Conservation (phyloP, 2,797 vertebrate species). For the Sebastolobus altivelis region DNA sequence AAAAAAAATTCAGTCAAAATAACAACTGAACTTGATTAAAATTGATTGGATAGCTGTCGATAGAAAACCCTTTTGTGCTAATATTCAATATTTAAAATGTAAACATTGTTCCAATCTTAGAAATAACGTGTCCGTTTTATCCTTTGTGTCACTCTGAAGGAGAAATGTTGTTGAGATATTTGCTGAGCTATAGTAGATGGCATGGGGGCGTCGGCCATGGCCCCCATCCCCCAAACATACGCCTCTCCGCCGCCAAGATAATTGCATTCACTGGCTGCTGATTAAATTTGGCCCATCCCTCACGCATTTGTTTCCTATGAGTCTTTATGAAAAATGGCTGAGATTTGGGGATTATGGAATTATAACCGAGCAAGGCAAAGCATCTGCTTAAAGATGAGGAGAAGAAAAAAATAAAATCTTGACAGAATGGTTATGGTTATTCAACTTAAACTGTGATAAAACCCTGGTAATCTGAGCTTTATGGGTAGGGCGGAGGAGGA, state of each 20-base stretch:
- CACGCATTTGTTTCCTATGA: constrained; percentile 93
- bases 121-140: background rate
- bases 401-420: constrained; percentile 66
- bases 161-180: constrained; percentile 40
- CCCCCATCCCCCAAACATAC: constrained; percentile 58
- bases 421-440: constrained; percentile 67
- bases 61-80: background rate
- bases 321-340: constrained; percentile 88
- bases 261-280: constrained; percentile 93
- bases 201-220: constrained; percentile 54
- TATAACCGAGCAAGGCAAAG: constrained; percentile 84
- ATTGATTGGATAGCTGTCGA: background rate
- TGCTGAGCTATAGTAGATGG: constrained; percentile 45
- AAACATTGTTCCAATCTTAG: background rate
- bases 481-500: constrained; percentile 53
- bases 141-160: constrained; percentile 20
- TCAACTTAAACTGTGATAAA: constrained; percentile 72
- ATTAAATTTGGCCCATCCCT: constrained; percentile 94
- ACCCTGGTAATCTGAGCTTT: constrained; percentile 75
- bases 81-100: background rate
- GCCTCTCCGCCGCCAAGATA: constrained; percentile 77
- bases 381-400: constrained; percentile 86
- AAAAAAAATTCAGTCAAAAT: background rate
- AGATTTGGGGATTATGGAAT: constrained; percentile 95
- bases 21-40: background rate